Conservation (phyloP, 2,888 invertebrate species). For the Ceriagrion tenellum region DNA sequence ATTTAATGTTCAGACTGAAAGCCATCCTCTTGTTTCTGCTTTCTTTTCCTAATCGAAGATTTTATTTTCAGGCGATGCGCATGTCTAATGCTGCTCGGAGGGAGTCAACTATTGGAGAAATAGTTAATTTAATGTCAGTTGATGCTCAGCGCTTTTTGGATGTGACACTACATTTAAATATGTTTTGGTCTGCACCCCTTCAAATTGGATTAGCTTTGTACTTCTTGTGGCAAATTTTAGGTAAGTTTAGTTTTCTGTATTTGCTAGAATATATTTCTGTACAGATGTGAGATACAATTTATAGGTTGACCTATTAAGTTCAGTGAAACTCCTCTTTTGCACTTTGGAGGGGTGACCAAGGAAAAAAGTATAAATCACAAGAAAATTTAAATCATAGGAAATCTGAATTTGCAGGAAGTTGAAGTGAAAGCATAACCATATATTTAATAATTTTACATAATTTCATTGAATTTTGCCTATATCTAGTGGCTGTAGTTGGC, state of each 20-base stretch:
- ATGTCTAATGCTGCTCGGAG: constrained; percentile 77
- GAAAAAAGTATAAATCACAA: no score
- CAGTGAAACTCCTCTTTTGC: no score
- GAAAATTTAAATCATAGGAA: no score
- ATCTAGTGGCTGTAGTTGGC: no score
- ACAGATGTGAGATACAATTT: no score
- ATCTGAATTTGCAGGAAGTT: no score
- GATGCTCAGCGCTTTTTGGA: constrained; percentile 79
- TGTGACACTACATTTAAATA: constrained; percentile 77
- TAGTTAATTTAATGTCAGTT: constrained; percentile 79
- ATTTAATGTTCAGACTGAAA: background rate
- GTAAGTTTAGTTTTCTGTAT: constrained; percentile 71
- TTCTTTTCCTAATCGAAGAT: background rate
- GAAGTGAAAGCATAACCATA: no score
- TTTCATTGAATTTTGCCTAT: no score
- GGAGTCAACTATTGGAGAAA: constrained; percentile 79
- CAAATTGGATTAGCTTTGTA: constrained; percentile 80
- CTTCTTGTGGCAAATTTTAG: constrained; percentile 78
- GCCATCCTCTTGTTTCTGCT: background rate
- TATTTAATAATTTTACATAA: no score
- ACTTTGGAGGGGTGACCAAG: no score
- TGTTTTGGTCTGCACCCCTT: constrained; percentile 79
- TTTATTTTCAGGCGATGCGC: constrained; percentile 74
- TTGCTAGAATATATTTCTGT: no score
- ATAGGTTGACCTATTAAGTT: no score